Conservation (phyloP, 2,888 invertebrate species). For the Drosophila meridionalis region DNA sequence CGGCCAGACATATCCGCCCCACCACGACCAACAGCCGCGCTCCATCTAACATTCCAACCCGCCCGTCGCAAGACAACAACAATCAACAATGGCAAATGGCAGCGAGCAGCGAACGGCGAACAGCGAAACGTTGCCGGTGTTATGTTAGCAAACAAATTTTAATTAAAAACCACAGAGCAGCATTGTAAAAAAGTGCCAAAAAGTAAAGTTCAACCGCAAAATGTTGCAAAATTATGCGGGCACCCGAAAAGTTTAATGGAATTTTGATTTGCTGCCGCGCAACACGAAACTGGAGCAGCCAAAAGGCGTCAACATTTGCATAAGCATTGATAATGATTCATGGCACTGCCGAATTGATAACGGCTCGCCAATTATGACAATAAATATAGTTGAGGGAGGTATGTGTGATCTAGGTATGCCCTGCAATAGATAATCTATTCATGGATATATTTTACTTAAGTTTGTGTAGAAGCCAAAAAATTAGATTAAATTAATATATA, state of each 20-base stretch:
- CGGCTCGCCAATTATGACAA: not conserved
- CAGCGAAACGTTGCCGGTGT: slow-evolving; percentile 35
- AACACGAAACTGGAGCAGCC: slow-evolving; percentile 25
- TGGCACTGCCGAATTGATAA: slow-evolving; percentile 41
- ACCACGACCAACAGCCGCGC: not conserved
- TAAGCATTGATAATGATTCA: slow-evolving; percentile 47
- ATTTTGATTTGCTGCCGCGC: slow-evolving; percentile 51
- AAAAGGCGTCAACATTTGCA: slow-evolving; percentile 34
- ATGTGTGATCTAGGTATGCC: not conserved
- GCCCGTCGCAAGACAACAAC: slow-evolving; percentile 33
- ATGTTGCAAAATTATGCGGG: slow-evolving; percentile 69
- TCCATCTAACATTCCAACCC: not conserved
- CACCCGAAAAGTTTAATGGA: slow-evolving; percentile 57
- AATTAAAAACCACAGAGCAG: slow-evolving; percentile 68
- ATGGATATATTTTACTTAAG: no score
- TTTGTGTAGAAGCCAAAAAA: no score
- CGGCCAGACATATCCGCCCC: slow-evolving; percentile 56
- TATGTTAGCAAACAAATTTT: slow-evolving; percentile 68
- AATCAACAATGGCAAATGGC: slow-evolving; percentile 55
- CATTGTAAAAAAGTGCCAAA: slow-evolving; percentile 64
- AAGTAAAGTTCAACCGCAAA: slow-evolving; percentile 70
- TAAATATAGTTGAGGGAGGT: not conserved
- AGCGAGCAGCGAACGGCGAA: slow-evolving; percentile 14
- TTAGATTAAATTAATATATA: no score
- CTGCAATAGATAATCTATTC: not conserved